These are phyloP conservation scores for Neuroterus valhalla DNA, from an alignment of 1,140 invertebrate species.

Conservation along the genomic window DNA sequence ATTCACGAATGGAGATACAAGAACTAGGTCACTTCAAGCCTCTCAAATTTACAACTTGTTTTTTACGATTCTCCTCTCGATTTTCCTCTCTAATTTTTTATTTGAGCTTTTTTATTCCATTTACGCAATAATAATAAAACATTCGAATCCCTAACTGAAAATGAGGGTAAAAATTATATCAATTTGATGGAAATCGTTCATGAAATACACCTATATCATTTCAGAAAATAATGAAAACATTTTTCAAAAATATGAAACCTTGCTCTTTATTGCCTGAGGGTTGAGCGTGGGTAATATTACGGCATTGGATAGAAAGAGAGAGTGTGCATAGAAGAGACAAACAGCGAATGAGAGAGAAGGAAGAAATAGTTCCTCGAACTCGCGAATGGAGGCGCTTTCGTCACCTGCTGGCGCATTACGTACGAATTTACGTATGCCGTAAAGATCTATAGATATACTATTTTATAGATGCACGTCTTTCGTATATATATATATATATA, in stretches of 20 bases:
- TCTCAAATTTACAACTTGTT: too few species aligned
- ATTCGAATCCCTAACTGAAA: too few species aligned
- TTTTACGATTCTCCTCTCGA: too few species aligned
- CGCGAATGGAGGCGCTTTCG: slow-evolving; percentile 37
- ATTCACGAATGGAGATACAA: too few species aligned
- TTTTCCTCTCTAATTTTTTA: too few species aligned
- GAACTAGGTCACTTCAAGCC: too few species aligned
- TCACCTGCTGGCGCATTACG: slow-evolving; percentile 42
- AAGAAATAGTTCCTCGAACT: slow-evolving; percentile 33
- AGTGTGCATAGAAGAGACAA: slow-evolving; percentile 24
- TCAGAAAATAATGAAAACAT: too few species aligned
- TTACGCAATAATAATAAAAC: too few species aligned
- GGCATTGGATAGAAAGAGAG: not conserved
- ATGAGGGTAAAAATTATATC: too few species aligned
- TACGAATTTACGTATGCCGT: slow-evolving; percentile 39
- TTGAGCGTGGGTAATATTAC: slow-evolving; percentile 4
- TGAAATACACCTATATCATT: too few species aligned
- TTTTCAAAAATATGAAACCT: not conserved
- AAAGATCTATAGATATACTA: slow-evolving; percentile 27
- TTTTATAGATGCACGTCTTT: slow-evolving; percentile 9
- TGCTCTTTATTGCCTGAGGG: not conserved
- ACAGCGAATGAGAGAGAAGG: slow-evolving; percentile 11
- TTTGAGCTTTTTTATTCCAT: too few species aligned
- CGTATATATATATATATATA: slow-evolving; percentile 13
- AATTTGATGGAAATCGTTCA: too few species aligned